A percentile compares a stretch with the other conserved stretches of the same genome.
These are phyloP conservation scores for Alectura lathami DNA, from an alignment of 2,113 vertebrate species.

Conservation along the genomic window DNA sequence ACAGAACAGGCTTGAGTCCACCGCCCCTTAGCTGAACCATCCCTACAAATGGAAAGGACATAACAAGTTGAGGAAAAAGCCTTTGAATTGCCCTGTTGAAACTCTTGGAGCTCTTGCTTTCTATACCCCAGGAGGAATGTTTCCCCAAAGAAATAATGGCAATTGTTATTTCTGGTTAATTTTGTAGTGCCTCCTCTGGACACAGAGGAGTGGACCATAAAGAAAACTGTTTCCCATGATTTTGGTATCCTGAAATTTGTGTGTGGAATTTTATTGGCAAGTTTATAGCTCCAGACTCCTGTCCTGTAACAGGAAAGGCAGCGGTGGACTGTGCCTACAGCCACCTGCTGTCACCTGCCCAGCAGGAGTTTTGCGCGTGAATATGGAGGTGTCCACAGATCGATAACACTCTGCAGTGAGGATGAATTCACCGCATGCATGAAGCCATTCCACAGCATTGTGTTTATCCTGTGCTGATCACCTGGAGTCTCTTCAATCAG, in stretches of 20 bases:
- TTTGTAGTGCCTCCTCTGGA: background rate
- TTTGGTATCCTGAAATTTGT: background rate
- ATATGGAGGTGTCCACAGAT: background rate
- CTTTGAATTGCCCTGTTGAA: background rate
- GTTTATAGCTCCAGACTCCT: background rate
- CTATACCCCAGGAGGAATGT: background rate
- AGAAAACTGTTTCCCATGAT: rapidly evolving
- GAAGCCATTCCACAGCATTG: background rate
- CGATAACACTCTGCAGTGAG: background rate
- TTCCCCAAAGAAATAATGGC: rapidly evolving
- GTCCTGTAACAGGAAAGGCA: background rate
- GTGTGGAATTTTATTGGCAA: background rate
- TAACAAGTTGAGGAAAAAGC: background rate
- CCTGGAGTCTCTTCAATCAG: background rate
- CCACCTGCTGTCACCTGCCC: background rate
- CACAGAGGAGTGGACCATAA: background rate
- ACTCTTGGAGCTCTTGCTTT: background rate
- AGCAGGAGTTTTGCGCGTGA: background rate
- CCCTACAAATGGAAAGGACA: background rate
- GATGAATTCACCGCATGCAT: rapidly evolving
- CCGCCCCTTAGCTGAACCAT: background rate
- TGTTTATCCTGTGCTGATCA: background rate
- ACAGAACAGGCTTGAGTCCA: background rate
- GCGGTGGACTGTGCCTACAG: rapidly evolving
- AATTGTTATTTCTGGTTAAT: background rate